Evolutionary conservation across 1,140 invertebrate species (phyloP), one percentile per base, ranked within the genome.

Genomic region (Thaumatotibia leucotreta): DNA sequence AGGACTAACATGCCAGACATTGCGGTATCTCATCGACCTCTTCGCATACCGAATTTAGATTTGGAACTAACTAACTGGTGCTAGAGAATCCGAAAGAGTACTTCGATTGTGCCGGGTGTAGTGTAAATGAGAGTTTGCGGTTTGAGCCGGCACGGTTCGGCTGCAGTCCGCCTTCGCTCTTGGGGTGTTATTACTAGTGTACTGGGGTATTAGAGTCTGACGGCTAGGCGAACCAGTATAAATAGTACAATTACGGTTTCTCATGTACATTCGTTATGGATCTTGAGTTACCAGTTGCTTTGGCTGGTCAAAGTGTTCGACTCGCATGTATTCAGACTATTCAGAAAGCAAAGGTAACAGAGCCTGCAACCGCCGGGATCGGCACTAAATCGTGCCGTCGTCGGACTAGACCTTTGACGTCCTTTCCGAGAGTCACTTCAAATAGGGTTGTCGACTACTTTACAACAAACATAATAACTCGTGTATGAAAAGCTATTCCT

Each of bases 361-460:
- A 14, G 52, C 8, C 11, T 31, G 31, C 17, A 29, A 29, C 62
- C 32, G 63, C 33, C 45, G 35, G 63, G 35, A 64, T 22, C 45
- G 35, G 63, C 63, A 64, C 22, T 64, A 64, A 64, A 64, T 64
- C 63, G 63, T 64, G 63, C 63, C 45, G 17, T 62, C 61, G 61
- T 31, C 33, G n/a, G 62, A n/a, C n/a, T 49, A 63, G 17, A 49
- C 63, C 39, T 64, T 50, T 45, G 63, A 27, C 63, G 63, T 50
- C 27, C 45, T 24, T 39, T 50, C 11, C 23, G 63, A 58, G 52
- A 58, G 33, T 45, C 45, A 29, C 24, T 64, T 39, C 14, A 39
- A 64, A 24, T 64, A 64, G 63, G 63, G 63, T 64, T 64, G 63
- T 4, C 33, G 24, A 20, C 39, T n/a, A 20, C 20, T 45, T 0